phyloP scores from a whole-genome alignment of 2,888 invertebrate genomes.

The Andricus curvator region DNA sequence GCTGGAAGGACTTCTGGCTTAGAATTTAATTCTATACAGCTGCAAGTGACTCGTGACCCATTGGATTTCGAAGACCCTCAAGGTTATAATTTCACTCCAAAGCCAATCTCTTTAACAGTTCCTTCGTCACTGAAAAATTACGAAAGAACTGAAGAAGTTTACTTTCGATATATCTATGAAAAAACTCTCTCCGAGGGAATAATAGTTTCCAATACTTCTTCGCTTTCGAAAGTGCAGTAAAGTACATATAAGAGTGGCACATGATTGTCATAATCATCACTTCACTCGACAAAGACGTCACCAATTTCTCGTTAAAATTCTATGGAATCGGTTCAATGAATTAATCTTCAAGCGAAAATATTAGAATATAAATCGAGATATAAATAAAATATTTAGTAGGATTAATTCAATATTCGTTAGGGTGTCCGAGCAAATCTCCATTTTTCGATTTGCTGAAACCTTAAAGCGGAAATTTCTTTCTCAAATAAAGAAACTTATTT shows the following conservation, averaged over 20 bases:
- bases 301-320: background rate
- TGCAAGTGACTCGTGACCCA: slow-evolving; percentile 39
- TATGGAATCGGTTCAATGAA: background rate
- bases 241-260: background rate
- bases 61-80: slow-evolving; percentile 57
- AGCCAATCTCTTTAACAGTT: slow-evolving; percentile 57
- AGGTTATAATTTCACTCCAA: slow-evolving; percentile 42
- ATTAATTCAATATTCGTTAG: no score
- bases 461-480: no score
- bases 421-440: no score
- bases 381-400: no score
- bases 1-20: background rate
- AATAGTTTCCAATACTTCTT: background rate
- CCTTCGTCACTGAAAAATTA: slow-evolving; percentile 21
- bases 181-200: background rate
- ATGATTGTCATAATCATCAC: background rate
- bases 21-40: background rate
- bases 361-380: background rate
- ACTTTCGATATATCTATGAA: background rate
- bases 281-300: background rate
- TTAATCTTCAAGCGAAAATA: background rate
- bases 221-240: background rate
- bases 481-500: no score
- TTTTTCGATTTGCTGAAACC: no score
- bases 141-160: slow-evolving; percentile 20